Evolutionary conservation across 2,888 invertebrate genomes (phyloP), one percentile per base, ranked within the genome.

Genomic region (Coenonympha arcania): DNA sequence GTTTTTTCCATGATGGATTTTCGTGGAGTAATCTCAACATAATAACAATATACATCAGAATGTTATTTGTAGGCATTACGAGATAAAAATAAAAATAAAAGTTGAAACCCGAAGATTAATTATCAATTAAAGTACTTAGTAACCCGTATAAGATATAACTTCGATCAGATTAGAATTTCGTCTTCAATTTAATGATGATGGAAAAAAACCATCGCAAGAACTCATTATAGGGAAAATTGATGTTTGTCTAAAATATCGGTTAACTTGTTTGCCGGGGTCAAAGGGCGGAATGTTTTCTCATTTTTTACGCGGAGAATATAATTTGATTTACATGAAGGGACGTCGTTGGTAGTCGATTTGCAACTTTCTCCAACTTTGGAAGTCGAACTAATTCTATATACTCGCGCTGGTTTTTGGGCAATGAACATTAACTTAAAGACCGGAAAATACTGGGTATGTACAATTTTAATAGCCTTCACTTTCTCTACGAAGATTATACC

Each of bases 281-380:
- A 80, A 79, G 71, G 69, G 63, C 66, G 50, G 53, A 49, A 76
- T 73, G 65, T 75, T 77, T 75, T 72, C 68, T 60, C 70, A 75
- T 74, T 79, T 80, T 74, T 72, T 73, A 69, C 74, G 76, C 72
- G 71, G 72, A 73, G 65, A 72, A 73, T 72, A 78, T 81, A 81
- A 82, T 81, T 81, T 79, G 76, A 81, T 81, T 81, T 77, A 69
- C 71, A 64, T 62, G 66, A 69, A 71, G 71, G 69, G 68, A 75
- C 72, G 74, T 73, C 61, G 74, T 73, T 61, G 73, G 65, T 71
- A 72, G 79, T 77, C 76, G 73, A 79, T 77, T 80, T 79, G 71
- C 77, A 79, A 76, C 76, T 77, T 72, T 76, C 75, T 75, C 74
- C 76, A 63, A 68, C 64, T 70, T 73, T 2, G 22, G 24, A 16